Evolutionary conservation across 1,140 invertebrate genomes (phyloP), one percentile per base, ranked within the genome.

Genomic region (Caenorhabditis inopinata): DNA sequence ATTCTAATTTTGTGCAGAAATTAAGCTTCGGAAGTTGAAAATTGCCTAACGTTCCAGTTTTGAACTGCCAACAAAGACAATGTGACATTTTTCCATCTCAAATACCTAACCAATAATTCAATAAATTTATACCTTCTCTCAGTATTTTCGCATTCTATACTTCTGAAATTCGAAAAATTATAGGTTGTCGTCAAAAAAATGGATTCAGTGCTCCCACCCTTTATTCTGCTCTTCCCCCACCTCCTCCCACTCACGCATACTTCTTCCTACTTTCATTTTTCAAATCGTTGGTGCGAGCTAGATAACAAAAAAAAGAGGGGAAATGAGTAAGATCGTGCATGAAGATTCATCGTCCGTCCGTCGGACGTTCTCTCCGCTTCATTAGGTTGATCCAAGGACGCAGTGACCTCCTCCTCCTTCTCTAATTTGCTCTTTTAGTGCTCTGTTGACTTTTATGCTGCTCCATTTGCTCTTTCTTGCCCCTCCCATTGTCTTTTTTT

Each of bases 381-480:
- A 68, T 68, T 68, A 68, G 58, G n/a, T 32, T 38, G 29, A 12
- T 68, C 58, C n/a, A 3, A 1, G n/a, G 4, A 11, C 14, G 49
- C 21, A 16, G 18, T 7, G 49, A 9, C 18, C 23, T 21, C 49
- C 12, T 16, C 47, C 21, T 18, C 7, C 47, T 16, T 25, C 27
- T 25, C 58, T 32, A 29, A 68, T 68, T 68, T 68, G 58, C 58
- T 68, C 58, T 68, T 68, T 68, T 68, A 68, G 58, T 68, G 58
- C 58, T 35, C 27, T 29, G 51, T 29, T 32, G 53, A 58, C 53
- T 58, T 58, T 58, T 58, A 58, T 58, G 53, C 53, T 32, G 27
- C 29, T 32, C 53, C 27, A 2, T n/a, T 7, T 25, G 29, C 58
- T 25, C 5, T 16, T 38, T n/a, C n/a, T 38, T 6, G 58, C n/a